Evolutionary conservation across 2,888 invertebrate genomes (phyloP).

Genomic region (Pandemis heparana): DNA sequence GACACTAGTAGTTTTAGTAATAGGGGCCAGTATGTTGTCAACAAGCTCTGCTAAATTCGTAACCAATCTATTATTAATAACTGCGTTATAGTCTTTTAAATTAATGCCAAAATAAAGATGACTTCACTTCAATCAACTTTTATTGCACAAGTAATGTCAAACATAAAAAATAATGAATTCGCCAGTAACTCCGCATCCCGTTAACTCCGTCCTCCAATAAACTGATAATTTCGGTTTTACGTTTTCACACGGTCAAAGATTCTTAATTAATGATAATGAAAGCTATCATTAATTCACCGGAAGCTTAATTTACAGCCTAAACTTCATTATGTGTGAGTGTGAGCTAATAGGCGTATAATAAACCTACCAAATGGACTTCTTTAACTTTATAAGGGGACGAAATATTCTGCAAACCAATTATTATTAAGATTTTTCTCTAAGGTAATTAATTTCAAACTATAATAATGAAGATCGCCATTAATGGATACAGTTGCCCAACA

Average conservation of each 20-base stretch:
- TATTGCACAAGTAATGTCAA: neutral
- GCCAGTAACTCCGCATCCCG: conserved; percentile 6
- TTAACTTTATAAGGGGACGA: no score
- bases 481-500: no score
- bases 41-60: neutral
- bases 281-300: conserved; percentile 25
- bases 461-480: no score
- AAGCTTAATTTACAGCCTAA: conserved; percentile 24
- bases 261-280: conserved; percentile 27
- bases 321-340: conserved; percentile 3
- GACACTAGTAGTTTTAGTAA: no score
- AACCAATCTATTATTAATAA: neutral
- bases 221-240: conserved; percentile 1
- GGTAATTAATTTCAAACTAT: no score
- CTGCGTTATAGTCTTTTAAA: neutral
- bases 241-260: conserved; percentile 28
- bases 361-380: neutral
- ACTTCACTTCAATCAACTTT: conserved; percentile 9
- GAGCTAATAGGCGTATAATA: conserved; percentile 3
- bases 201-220: conserved; percentile 24
- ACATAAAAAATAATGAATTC: conserved; percentile 16
- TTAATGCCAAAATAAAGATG: neutral
- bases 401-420: no score
- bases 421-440: no score
- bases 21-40: no score